Evolutionary conservation across 2,888 invertebrate species (phyloP).

Genomic region (Caenorhabditis becei): DNA sequence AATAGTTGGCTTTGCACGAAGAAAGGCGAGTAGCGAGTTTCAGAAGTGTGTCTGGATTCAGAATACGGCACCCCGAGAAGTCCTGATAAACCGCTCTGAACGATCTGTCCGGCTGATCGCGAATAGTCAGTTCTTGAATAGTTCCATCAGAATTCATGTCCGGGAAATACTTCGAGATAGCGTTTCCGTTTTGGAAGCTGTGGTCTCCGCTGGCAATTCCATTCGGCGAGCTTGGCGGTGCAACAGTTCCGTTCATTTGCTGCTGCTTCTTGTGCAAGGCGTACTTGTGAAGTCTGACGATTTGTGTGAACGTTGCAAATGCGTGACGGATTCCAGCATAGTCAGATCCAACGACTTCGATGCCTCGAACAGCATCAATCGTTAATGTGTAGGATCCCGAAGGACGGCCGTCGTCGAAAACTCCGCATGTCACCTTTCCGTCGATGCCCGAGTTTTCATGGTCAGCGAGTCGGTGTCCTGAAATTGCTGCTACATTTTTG

Average conservation of each 20-base stretch:
- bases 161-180: slow-evolving; percentile 34
- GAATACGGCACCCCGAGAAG: slow-evolving; percentile 82
- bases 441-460: slow-evolving; percentile 70
- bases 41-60: slow-evolving; percentile 75
- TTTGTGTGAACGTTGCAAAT: slow-evolving; percentile 76
- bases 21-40: slow-evolving; percentile 74
- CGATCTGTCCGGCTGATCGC: slow-evolving; percentile 85
- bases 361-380: slow-evolving; percentile 79
- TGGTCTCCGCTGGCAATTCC: slow-evolving; percentile 20
- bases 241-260: background rate
- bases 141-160: slow-evolving; percentile 61
- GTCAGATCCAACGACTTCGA: slow-evolving; percentile 85
- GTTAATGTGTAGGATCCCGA: slow-evolving; percentile 73
- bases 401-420: slow-evolving; percentile 72
- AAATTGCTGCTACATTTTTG: slow-evolving; percentile 27
- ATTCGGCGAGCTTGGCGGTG: slow-evolving; percentile 1
- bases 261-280: slow-evolving; percentile 19
- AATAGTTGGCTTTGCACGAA: slow-evolving; percentile 77
- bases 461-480: slow-evolving; percentile 67
- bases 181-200: slow-evolving; percentile 10
- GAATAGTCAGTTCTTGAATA: slow-evolving; percentile 60
- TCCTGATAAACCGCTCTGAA: slow-evolving; percentile 85
- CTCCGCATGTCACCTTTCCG: slow-evolving; percentile 72
- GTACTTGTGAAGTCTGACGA: slow-evolving; percentile 72
- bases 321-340: slow-evolving; percentile 85